A percentile compares a stretch with the other conserved stretches of the same genome.
Conservation (phyloP, 2,113 vertebrate species). For the Bungarus multicinctus region DNA sequence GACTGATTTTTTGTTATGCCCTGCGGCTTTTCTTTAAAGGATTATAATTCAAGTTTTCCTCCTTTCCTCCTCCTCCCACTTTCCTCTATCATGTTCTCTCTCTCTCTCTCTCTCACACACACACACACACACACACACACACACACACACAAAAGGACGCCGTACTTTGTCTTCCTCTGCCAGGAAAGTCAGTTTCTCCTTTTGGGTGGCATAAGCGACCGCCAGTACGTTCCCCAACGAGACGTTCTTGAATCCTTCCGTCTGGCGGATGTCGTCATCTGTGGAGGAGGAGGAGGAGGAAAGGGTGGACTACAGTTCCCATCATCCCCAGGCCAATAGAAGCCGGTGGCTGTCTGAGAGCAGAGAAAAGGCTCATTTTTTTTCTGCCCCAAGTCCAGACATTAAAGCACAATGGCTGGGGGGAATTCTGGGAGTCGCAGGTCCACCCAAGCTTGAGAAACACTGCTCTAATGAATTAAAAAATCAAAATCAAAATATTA, state of each 20-base stretch:
- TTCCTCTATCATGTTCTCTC: too few species aligned
- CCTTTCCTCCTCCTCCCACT: background rate
- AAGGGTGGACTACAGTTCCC: background rate
- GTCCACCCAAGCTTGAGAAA: background rate
- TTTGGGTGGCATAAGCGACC: conserved; percentile 80
- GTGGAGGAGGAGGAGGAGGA: background rate
- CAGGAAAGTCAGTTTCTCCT: conserved; percentile 87
- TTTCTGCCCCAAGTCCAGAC: too few species aligned
- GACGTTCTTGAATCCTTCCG: conserved; percentile 90
- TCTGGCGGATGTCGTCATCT: conserved; percentile 91
- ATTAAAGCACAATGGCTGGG: background rate
- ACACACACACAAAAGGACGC: background rate
- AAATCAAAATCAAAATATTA: background rate
- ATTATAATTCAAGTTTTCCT: background rate
- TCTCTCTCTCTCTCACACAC: too few species aligned
- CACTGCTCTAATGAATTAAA: background rate
- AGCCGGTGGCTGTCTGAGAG: background rate
- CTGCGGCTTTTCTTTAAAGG: background rate
- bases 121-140: too few species aligned
- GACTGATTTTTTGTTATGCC: background rate
- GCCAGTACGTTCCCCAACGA: conserved; percentile 87
- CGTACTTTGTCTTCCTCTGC: conserved; percentile 84
- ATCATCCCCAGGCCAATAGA: background rate
- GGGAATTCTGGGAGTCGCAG: background rate
- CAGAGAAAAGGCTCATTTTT: background rate